These are phyloP conservation scores for Oncorhynchus tshawytscha DNA, from an alignment of 2,113 vertebrate species.

Conservation along the genomic window DNA sequence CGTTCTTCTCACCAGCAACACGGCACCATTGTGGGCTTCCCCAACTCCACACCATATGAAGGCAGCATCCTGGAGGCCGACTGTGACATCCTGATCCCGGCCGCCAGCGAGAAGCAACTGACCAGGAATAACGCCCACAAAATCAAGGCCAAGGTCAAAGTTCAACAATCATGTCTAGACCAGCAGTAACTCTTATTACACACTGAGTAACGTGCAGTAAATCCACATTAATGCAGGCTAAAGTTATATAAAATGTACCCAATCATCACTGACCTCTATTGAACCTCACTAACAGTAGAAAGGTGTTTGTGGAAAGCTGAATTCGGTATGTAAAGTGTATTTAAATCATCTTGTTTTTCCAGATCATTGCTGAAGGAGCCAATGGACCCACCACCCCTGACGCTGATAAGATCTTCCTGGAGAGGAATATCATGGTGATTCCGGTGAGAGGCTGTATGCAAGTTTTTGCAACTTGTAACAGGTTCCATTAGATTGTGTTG, in stretches of 20 bases:
- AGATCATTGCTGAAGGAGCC: slow-evolving; percentile 94
- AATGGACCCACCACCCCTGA: slow-evolving; percentile 94
- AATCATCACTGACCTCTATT: too few species aligned
- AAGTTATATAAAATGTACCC: too few species aligned
- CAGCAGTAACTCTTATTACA: not conserved
- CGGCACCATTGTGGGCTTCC: slow-evolving; percentile 91
- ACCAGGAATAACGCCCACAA: slow-evolving; percentile 87
- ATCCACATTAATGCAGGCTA: not conserved
- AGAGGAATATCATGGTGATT: slow-evolving; percentile 93
- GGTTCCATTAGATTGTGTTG: not conserved
- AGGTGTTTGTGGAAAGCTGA: too few species aligned
- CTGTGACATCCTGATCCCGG: slow-evolving; percentile 94
- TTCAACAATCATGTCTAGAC: not conserved
- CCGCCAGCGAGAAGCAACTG: slow-evolving; percentile 93
- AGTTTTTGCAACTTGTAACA: not conserved
- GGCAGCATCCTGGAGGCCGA: slow-evolving; percentile 90
- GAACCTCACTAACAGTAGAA: too few species aligned
- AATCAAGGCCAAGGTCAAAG: slow-evolving; percentile 90
- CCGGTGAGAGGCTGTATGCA: slow-evolving; percentile 76
- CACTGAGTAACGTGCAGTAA: not conserved
- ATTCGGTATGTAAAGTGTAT: too few species aligned
- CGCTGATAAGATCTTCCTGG: slow-evolving; percentile 91
- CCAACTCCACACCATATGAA: slow-evolving; percentile 82
- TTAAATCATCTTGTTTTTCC: slow-evolving; percentile 22
- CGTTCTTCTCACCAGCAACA: slow-evolving; percentile 55